phyloP scores from a whole-genome alignment of 2,113 vertebrate species.

The Nothoprocta pentlandii region DNA sequence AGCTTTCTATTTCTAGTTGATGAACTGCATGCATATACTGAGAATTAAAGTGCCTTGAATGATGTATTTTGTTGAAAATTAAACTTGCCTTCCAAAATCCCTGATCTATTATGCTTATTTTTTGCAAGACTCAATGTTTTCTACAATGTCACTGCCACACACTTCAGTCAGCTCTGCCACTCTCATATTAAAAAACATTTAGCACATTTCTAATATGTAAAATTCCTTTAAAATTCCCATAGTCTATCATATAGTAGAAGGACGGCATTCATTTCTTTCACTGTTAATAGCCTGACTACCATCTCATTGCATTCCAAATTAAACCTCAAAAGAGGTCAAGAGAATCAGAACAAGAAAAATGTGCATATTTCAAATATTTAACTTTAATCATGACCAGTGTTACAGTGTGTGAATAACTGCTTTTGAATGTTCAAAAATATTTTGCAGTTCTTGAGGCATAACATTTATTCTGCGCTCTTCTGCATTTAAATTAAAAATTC shows the following conservation, averaged over 20 bases:
- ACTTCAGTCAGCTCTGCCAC: not conserved
- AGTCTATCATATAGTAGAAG: not conserved
- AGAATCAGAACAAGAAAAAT: not conserved
- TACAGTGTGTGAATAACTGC: fast-evolving
- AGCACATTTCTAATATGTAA: not conserved
- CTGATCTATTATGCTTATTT: not conserved
- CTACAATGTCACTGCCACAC: not conserved
- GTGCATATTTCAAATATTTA: not conserved
- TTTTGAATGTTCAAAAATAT: not conserved
- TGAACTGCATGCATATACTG: not conserved
- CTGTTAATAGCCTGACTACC: not conserved
- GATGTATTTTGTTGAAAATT: not conserved
- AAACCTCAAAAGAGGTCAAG: not conserved
- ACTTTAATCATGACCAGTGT: not conserved
- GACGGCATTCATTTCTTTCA: not conserved
- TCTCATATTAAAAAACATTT: not conserved
- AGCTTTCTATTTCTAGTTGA: not conserved
- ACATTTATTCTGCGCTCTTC: not conserved
- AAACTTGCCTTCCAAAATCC: not conserved
- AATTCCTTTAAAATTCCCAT: not conserved
- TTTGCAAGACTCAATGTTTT: not conserved
- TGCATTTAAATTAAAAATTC: slow-evolving; percentile 2
- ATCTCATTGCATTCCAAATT: not conserved
- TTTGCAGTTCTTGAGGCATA: not conserved
- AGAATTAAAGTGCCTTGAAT: not conserved